Evolutionary conservation across 2,797 vertebrate species (phyloP).

Genomic region (Choloepus didactylus): DNA sequence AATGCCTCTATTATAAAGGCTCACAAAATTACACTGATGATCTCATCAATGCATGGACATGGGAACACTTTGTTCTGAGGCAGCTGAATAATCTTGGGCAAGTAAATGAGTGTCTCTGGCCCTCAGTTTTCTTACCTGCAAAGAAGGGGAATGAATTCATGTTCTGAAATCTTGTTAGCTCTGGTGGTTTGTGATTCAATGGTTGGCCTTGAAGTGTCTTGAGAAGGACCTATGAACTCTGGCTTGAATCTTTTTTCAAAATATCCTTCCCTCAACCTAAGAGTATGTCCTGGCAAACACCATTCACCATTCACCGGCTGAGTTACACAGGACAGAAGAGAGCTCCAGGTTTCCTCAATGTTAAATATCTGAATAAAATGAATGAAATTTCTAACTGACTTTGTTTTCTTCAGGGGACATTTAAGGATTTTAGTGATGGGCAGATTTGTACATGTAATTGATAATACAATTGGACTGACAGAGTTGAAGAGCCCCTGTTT

Average conservation of each 20-base stretch:
- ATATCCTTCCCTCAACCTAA: neutral
- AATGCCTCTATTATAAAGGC: neutral
- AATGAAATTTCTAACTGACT: neutral
- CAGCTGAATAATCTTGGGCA: neutral
- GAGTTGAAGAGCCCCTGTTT: neutral
- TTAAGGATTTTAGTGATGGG: constrained; percentile 62
- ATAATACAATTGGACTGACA: neutral
- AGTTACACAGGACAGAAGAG: neutral
- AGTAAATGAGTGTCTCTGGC: neutral
- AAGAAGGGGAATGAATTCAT: neutral
- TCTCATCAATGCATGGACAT: neutral
- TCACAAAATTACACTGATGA: neutral
- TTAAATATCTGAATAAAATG: neutral
- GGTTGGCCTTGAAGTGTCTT: constrained; percentile 19
- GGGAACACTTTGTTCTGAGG: neutral
- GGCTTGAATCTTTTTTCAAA: neutral
- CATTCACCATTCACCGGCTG: neutral
- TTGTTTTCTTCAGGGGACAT: constrained; percentile 15
- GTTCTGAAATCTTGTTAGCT: neutral
- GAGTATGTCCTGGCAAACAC: neutral
- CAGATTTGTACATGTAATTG: constrained; percentile 36
- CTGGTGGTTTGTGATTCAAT: neutral
- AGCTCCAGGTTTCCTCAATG: neutral
- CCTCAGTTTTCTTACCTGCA: neutral
- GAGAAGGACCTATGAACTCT: neutral